These are phyloP conservation scores for Sus cebifrons DNA, from an alignment of 2,797 vertebrate species.

Conservation along the genomic window DNA sequence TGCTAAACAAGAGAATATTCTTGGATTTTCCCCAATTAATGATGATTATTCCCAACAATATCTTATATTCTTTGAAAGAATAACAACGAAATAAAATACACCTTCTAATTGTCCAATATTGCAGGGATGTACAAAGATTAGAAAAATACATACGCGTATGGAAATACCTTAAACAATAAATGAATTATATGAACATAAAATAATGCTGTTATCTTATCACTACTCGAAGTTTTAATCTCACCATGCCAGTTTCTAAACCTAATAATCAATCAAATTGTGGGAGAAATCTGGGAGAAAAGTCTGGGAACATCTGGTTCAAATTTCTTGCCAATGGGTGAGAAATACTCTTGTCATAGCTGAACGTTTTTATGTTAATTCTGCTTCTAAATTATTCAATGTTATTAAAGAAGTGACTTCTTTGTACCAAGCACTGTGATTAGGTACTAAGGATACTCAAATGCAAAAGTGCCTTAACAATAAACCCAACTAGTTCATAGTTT, in stretches of 20 bases:
- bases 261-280: neutral
- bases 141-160: neutral
- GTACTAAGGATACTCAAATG: neutral
- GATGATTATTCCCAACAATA: neutral
- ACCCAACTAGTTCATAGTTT: neutral
- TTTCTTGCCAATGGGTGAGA: neutral
- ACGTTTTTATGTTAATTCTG: neutral
- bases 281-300: neutral
- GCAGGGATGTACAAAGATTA: neutral
- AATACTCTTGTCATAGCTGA: neutral
- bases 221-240: neutral
- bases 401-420: neutral
- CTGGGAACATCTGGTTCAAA: constrained; percentile 42
- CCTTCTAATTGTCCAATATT: neutral
- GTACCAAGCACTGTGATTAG: neutral
- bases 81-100: constrained; percentile 34
- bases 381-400: neutral
- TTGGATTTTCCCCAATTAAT: neutral
- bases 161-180: neutral
- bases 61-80: neutral
- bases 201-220: neutral
- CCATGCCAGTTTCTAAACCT: neutral
- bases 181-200: neutral
- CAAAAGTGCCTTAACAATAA: neutral
- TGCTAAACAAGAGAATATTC: neutral